phyloP scores from a whole-genome alignment of 2,888 invertebrate genomes.

The Sinhomidia bicolor region DNA sequence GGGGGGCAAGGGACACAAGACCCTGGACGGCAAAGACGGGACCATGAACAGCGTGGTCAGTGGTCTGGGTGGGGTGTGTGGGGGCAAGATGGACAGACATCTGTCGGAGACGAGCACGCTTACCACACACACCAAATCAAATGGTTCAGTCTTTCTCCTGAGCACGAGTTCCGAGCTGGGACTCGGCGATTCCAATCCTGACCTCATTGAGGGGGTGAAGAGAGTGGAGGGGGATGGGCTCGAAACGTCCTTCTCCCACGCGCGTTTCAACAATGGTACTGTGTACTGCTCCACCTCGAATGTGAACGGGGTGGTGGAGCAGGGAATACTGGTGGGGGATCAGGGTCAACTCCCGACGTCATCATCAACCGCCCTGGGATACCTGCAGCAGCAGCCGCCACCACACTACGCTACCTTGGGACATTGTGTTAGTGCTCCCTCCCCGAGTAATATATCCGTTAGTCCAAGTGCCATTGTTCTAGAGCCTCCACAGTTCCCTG shows the following conservation, averaged over 20 bases:
- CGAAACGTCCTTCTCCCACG: slow-evolving; percentile 75
- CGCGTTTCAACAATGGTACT: slow-evolving; percentile 74
- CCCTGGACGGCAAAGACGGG: slow-evolving; percentile 70
- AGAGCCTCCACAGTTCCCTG: slow-evolving; percentile 81
- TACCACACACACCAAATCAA: slow-evolving; percentile 79
- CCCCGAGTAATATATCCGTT: slow-evolving; percentile 61
- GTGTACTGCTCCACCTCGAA: slow-evolving; percentile 71
- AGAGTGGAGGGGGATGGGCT: slow-evolving; percentile 79
- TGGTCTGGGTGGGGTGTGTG: slow-evolving; percentile 72
- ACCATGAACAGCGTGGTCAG: slow-evolving; percentile 72
- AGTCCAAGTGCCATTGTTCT: slow-evolving; percentile 73
- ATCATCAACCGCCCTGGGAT: slow-evolving; percentile 53
- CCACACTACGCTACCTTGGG: slow-evolving; percentile 73
- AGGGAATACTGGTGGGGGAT: slow-evolving; percentile 59
- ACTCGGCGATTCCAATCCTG: slow-evolving; percentile 79
- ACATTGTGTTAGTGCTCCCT: slow-evolving; percentile 71
- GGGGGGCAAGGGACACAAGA: slow-evolving; percentile 52
- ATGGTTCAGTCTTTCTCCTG: slow-evolving; percentile 80
- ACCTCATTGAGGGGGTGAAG: slow-evolving; percentile 80
- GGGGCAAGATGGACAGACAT: slow-evolving; percentile 78
- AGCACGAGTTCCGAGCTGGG: slow-evolving; percentile 79
- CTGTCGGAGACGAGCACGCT: slow-evolving; percentile 79
- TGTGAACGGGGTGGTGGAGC: slow-evolving; percentile 59
- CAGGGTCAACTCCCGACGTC: slow-evolving; percentile 61
- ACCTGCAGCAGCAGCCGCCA: slow-evolving; percentile 68